Conservation (phyloP, 2,113 vertebrate genomes). For the Bagarius yarrelli region DNA sequence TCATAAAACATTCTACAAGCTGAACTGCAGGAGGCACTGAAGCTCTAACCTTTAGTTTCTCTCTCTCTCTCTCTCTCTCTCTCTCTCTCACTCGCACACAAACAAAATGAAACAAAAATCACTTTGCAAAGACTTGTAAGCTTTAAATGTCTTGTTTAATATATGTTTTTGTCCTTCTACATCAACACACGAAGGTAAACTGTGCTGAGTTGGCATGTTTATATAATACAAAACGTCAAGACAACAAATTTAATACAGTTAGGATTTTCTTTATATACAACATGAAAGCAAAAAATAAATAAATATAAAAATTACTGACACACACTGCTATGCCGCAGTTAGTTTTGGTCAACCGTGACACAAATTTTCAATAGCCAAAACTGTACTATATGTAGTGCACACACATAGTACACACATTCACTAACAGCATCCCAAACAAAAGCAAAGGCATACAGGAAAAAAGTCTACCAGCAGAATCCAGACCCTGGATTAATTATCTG, state of each 20-base stretch:
- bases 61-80: too few relatives aligned
- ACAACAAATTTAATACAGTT: constrained; percentile 33
- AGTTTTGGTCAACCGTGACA: constrained; percentile 33
- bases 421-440: background rate
- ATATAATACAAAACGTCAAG: constrained; percentile 47
- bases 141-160: constrained; percentile 46
- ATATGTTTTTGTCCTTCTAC: constrained; percentile 44
- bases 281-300: constrained; percentile 54
- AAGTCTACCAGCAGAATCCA: background rate
- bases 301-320: constrained; percentile 55
- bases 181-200: constrained; percentile 53
- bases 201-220: constrained; percentile 34
- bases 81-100: background rate
- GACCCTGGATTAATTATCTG: background rate
- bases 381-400: constrained; percentile 7
- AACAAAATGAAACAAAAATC: background rate
- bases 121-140: background rate
- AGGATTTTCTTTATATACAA: constrained; percentile 12
- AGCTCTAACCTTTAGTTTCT: background rate
- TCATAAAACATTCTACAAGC: background rate
- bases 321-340: constrained; percentile 44
- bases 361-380: constrained; percentile 41
- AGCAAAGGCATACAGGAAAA: background rate
- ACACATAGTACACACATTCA: constrained; percentile 20
- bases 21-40: constrained; percentile 23